Conservation (phyloP, 1,140 invertebrate species). For the Argopecten irradians region DNA sequence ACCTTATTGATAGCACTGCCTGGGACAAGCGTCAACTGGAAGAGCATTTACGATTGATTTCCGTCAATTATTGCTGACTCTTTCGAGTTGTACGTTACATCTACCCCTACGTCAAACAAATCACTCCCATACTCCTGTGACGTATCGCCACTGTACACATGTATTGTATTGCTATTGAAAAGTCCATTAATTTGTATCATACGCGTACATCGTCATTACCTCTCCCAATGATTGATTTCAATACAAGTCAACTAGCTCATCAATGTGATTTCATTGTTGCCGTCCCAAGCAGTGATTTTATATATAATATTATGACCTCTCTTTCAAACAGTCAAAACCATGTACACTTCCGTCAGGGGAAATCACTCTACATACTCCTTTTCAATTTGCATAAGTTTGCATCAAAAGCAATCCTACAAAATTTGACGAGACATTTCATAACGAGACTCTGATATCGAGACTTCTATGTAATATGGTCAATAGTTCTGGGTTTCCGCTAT, state of each 20-base stretch:
- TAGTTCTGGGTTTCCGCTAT: neutral
- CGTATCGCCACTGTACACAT: neutral
- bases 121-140: neutral
- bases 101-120: neutral
- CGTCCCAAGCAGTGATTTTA: neutral
- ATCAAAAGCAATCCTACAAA: slow-evolving; percentile 22
- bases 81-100: too few species aligned
- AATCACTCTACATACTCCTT: neutral
- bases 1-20: slow-evolving; percentile 13
- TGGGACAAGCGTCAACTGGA: neutral
- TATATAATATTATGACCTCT: neutral
- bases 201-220: neutral
- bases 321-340: neutral
- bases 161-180: neutral
- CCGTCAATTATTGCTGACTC: neutral
- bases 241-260: neutral
- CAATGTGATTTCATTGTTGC: neutral
- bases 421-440: neutral
- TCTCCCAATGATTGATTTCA: neutral
- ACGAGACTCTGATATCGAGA: neutral
- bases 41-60: neutral
- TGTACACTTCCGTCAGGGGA: slow-evolving; percentile 13
- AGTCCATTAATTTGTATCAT: neutral
- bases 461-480: neutral
- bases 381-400: slow-evolving; percentile 16